phyloP scores from a whole-genome alignment of 2,113 vertebrate genomes.

The Austrofundulus limnaeus region DNA sequence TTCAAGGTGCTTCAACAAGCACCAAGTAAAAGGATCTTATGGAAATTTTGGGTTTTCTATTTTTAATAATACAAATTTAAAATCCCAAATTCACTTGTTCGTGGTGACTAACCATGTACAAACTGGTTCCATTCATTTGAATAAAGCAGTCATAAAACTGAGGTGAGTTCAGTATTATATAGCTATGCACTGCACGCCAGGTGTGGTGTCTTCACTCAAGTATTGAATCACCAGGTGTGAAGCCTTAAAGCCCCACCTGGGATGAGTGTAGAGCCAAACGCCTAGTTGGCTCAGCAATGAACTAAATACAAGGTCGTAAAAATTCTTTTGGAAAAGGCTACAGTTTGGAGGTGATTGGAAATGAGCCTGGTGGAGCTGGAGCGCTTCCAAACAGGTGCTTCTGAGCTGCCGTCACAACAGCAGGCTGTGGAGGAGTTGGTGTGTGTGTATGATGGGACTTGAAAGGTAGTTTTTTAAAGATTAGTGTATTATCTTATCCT shows the following conservation, averaged over 20 bases:
- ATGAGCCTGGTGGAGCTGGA: constrained; percentile 51
- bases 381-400: constrained; percentile 70
- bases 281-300: constrained; percentile 29
- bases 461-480: constrained; percentile 42
- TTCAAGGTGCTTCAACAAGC: not conserved
- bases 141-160: too few species aligned
- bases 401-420: constrained; percentile 24
- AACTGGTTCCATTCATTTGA: not conserved
- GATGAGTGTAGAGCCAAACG: constrained; percentile 12
- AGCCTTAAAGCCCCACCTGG: constrained; percentile 14
- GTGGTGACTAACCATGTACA: not conserved
- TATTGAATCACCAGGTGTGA: constrained; percentile 20
- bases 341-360: constrained; percentile 41
- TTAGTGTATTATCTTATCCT: constrained; percentile 66
- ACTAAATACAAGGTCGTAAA: constrained; percentile 53
- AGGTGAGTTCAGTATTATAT: not conserved
- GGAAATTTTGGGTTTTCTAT: too few species aligned
- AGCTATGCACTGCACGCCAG: not conserved
- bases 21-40: not conserved
- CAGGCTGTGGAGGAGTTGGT: constrained; percentile 16
- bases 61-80: not conserved
- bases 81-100: not conserved
- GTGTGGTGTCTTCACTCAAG: constrained; percentile 1
- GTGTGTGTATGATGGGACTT: constrained; percentile 17
- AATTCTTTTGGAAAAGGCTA: constrained; percentile 50